These are phyloP conservation scores for Cydia pomonella DNA, from an alignment of 1,140 invertebrate genomes.

Conservation along the genomic window DNA sequence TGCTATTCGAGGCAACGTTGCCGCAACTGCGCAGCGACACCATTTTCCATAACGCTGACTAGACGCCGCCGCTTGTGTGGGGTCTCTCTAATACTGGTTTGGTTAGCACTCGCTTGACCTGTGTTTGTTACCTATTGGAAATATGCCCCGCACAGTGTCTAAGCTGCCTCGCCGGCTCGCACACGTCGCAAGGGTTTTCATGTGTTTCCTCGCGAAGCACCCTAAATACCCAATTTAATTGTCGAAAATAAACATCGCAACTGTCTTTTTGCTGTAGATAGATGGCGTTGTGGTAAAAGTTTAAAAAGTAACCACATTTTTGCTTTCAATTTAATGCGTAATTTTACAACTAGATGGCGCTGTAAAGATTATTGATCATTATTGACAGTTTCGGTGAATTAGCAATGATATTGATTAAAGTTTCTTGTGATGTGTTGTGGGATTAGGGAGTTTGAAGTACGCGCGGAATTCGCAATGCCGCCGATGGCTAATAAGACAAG, in stretches of 20 bases:
- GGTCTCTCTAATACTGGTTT: not conserved
- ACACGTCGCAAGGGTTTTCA: not conserved
- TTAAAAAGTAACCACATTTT: not conserved
- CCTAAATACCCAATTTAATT: not conserved
- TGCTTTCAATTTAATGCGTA: not conserved
- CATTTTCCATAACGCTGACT: too few relatives aligned
- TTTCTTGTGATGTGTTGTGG: conserved; percentile 15
- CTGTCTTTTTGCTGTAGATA: not conserved
- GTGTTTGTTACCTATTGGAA: not conserved
- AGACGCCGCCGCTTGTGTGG: too few relatives aligned
- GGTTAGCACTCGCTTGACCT: not conserved
- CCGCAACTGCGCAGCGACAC: too few relatives aligned
- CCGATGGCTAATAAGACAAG: conserved; percentile 1
- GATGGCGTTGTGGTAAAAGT: not conserved
- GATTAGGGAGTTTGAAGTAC: not conserved
- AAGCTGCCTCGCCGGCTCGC: not conserved
- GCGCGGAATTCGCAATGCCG: not conserved
- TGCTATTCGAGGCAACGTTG: too few relatives aligned
- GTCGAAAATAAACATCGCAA: not conserved
- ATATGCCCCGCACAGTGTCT: not conserved
- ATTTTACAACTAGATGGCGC: not conserved
- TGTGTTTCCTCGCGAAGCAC: not conserved
- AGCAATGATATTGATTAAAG: not conserved
- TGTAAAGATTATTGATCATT: not conserved
- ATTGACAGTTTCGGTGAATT: not conserved